phyloP scores from a whole-genome alignment of 2,113 vertebrate species.

The Anhinga anhinga region DNA sequence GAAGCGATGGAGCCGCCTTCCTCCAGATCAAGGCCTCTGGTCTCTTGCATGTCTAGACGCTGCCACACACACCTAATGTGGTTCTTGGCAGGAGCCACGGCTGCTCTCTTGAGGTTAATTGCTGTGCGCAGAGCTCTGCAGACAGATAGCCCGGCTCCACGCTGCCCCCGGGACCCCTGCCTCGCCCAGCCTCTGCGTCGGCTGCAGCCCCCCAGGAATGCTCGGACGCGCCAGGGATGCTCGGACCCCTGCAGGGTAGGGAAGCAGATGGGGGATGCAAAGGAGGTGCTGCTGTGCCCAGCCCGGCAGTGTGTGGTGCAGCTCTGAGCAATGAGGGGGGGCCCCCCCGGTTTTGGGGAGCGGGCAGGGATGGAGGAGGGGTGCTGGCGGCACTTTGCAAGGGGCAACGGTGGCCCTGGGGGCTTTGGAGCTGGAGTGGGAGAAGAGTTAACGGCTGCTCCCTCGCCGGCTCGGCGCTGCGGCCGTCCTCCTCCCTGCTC shows the following conservation, averaged over 20 bases:
- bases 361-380: background rate
- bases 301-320: background rate
- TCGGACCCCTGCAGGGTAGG: background rate
- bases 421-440: background rate
- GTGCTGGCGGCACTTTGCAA: fast-evolving
- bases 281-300: background rate
- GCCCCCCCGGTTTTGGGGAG: background rate
- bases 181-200: background rate
- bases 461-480: background rate
- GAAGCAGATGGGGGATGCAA: background rate
- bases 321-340: background rate
- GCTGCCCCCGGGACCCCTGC: background rate
- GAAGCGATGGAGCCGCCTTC: conserved; percentile 12
- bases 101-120: conserved; percentile 62
- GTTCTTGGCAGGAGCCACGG: conserved; percentile 60
- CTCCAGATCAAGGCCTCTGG: conserved; percentile 61
- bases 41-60: conserved; percentile 65
- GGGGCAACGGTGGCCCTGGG: fast-evolving
- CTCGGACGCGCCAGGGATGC: background rate
- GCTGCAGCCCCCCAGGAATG: background rate
- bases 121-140: conserved; percentile 13
- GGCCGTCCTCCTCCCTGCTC: background rate
- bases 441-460: background rate
- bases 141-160: conserved; percentile 23
- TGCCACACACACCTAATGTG: conserved; percentile 69